A percentile compares a stretch with the other conserved stretches of the same genome.
These are phyloP conservation scores for Orchesella cincta DNA, from an alignment of 1,140 invertebrate genomes.

Conservation along the genomic window DNA sequence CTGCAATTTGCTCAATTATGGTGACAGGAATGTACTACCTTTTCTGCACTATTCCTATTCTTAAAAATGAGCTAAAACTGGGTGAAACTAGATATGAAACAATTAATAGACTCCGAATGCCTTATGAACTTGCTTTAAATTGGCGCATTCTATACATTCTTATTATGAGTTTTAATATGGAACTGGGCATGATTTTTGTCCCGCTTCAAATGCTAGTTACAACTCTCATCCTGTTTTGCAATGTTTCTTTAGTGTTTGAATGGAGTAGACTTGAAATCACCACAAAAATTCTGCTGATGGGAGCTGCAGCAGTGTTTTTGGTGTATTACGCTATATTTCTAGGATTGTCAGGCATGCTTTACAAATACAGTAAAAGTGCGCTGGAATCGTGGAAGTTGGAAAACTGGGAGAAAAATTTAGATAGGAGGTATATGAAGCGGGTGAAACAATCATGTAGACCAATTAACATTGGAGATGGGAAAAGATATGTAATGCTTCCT, in stretches of 20 bases:
- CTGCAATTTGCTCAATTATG: too few relatives aligned
- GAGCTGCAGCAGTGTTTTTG: neutral
- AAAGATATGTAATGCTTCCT: neutral
- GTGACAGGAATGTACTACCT: too few relatives aligned
- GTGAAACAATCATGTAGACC: neutral
- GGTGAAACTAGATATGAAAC: too few relatives aligned
- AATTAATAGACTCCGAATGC: neutral
- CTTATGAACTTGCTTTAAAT: neutral
- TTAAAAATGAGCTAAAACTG: too few relatives aligned
- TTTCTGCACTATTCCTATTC: too few relatives aligned
- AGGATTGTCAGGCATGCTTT: neutral
- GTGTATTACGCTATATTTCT: neutral
- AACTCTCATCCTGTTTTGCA: neutral
- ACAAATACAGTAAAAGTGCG: neutral
- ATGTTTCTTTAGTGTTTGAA: neutral
- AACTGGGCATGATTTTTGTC: neutral
- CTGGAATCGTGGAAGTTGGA: neutral
- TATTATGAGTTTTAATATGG: neutral
- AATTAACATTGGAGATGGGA: neutral
- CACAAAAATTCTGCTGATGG: neutral
- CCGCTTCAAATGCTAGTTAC: neutral
- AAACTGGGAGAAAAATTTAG: neutral
- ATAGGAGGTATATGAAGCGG: neutral
- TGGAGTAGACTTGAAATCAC: neutral
- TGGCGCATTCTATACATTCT: neutral